Evolutionary conservation across 2,113 vertebrate genomes (phyloP), one percentile per base, ranked within the genome.

Genomic region (Serinus canaria): DNA sequence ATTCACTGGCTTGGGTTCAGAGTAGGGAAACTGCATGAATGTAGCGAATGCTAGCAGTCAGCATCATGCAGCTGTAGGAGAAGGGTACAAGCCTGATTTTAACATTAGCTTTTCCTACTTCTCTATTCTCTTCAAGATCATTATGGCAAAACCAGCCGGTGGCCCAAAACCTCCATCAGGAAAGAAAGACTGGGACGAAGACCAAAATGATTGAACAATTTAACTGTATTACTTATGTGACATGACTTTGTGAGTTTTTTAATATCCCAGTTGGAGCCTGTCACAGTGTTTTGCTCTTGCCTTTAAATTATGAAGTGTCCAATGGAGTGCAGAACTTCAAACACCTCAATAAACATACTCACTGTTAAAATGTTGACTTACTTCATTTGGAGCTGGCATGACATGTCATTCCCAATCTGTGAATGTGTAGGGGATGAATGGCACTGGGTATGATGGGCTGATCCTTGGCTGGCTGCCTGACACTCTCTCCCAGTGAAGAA

Each of bases 81-180:
- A 15, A 9, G 9, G 19, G 5, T 44, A 28, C 2, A 2, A 62
- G 43, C 41, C 27, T 53, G 47, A 59, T 76, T 70, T 33, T 95
- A 56, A 94, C 21, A 10, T 39, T 6, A 17, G 3, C 3, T 81
- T 92, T 89, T 83, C 84, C 64, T 72, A 2, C 13, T 81, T 83
- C 37, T 74, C 46, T 69, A 0, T 69, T 84, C 15, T 50, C 28
- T 91, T 74, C 66, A 73, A 99, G 99, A 99, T 99, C 84, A 99
- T 99, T 94, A 99, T 99, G 99, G 99, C 99, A 90, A 99, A 99
- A 97, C 99, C 99, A 95, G 98, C 99, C 67, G 99, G 99, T 86
- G 99, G 99, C 66, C 99, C 99, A 59, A 99, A 98, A 98, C 97
- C 99, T 95, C 99, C 99, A 12, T 98, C 98, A 91, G 99, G 98